Evolutionary conservation across 2,797 vertebrate genomes (phyloP), one percentile per base, ranked within the genome.

Genomic region (Ciconia nigra): DNA sequence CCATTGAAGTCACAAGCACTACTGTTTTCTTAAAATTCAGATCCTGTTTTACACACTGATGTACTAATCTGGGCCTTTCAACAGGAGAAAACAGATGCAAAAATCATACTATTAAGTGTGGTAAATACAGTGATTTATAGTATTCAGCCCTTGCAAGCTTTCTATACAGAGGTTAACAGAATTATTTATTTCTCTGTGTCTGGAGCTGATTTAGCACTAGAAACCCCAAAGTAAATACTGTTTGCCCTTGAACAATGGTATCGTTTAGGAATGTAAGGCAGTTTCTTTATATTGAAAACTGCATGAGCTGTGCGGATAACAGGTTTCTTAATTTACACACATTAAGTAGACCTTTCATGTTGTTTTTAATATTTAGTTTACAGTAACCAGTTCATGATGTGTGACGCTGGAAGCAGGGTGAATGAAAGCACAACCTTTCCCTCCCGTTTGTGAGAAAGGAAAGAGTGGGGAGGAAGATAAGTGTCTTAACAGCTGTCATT

Each of bases 401-500:
- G 31, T 95, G 92, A 79, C 9, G 13, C 76, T 92, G 90, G 76
- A 93, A 92, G 37, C 39, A 87, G 63, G 44, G 39, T 84, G 72
- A 85, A 78, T 83, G 71, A 92, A 96, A 97, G 65, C 54, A 87
- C n/a, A 80, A 67, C 65, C 54, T 90, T 70, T 47, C 59, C 44
- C 49, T 86, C 79, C 16, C 1, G 0, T 58, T 92, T 66, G 28
- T 67, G 74, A 83, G 49, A 81, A 90, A 92, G 10, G 52, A 94
- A 86, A 51, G 74, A 78, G 49, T 15, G 4, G 79, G 89, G 77
- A 91, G 76, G 70, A 95, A 89, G 78, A 87, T n/a, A 96, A 96
- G 87, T 93, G 81, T 81, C 78, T 96, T 90, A 90, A 90, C 96
- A 96, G 86, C 97, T 98, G 98, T 97, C 98, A 96, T 95, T 98